These are phyloP conservation scores for Drosophila nebulosa DNA, from an alignment of 1,140 invertebrate species.

Conservation along the genomic window DNA sequence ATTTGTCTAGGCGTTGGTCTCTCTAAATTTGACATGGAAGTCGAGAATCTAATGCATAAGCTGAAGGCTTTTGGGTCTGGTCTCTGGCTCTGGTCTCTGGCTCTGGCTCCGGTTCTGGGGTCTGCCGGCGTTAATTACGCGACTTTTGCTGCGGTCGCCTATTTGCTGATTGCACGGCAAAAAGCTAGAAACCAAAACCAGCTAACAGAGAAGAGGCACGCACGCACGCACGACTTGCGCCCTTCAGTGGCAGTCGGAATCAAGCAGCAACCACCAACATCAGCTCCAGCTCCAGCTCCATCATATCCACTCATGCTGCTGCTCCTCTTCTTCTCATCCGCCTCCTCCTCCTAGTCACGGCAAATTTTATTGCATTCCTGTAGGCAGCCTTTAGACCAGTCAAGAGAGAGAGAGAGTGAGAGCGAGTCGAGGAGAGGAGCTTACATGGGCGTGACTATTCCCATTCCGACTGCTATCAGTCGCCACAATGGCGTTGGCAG, in stretches of 20 bases:
- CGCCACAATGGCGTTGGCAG: conserved; percentile 70
- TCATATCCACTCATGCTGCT: background rate
- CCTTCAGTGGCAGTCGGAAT: conserved; percentile 17
- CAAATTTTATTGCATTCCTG: conserved; percentile 76
- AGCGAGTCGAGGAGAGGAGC: background rate
- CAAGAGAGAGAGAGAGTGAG: too few species aligned
- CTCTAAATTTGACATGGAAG: conserved; percentile 54
- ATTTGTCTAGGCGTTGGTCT: conserved; percentile 24
- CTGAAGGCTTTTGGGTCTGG: background rate
- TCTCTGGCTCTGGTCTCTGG: background rate
- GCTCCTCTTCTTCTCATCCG: conserved; percentile 31
- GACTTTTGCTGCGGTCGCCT: conserved; percentile 74
- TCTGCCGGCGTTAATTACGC: conserved; percentile 68
- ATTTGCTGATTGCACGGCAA: conserved; percentile 72
- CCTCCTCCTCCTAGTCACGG: conserved; percentile 56
- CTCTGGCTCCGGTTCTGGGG: background rate
- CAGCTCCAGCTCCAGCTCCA: background rate
- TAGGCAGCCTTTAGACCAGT: too few species aligned
- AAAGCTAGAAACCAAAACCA: conserved; percentile 11
- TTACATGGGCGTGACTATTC: background rate
- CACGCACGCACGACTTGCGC: conserved; percentile 66
- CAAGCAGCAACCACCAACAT: background rate
- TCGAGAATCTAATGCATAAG: conserved; percentile 19
- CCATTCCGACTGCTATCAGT: conserved; percentile 53
- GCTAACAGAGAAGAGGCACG: conserved; percentile 45